These are phyloP conservation scores for Gonioctena quinquepunctata DNA, from an alignment of 1,140 invertebrate species.

Conservation along the genomic window DNA sequence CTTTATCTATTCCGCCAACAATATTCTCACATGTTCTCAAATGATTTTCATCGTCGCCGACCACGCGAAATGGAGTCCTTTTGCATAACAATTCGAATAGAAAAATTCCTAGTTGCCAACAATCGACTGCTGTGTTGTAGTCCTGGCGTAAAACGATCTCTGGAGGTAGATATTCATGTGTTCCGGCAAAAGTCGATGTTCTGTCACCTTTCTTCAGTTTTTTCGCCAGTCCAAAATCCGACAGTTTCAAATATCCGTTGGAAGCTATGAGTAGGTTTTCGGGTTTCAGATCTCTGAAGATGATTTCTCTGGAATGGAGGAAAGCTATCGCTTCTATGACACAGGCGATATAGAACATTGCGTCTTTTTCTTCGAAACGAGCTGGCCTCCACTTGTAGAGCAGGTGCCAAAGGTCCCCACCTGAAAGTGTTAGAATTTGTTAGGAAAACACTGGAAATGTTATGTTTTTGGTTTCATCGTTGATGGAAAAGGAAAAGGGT, in stretches of 20 bases:
- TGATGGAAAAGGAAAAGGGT: too few relatives aligned
- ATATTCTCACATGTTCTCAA: conserved; percentile 93
- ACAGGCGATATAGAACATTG: conserved; percentile 80
- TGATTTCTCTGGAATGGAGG: conserved; percentile 75
- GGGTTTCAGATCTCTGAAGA: conserved; percentile 94
- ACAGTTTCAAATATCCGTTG: conserved; percentile 90
- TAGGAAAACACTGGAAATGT: too few relatives aligned
- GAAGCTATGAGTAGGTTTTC: conserved; percentile 89
- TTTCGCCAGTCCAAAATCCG: conserved; percentile 97
- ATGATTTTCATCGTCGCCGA: conserved; percentile 82
- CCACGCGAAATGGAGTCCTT: conserved; percentile 82
- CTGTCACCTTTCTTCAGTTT: conserved; percentile 75
- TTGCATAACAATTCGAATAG: conserved; percentile 90
- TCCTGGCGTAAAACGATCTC: conserved; percentile 93
- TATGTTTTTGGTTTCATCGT: too few relatives aligned
- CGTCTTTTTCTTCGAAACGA: conserved; percentile 83
- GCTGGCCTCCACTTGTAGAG: conserved; percentile 67
- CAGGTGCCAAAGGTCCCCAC: conserved; percentile 97
- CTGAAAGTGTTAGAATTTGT: too few relatives aligned
- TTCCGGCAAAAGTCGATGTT: conserved; percentile 94
- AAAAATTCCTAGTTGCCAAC: conserved; percentile 91
- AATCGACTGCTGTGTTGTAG: conserved; percentile 90
- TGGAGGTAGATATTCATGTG: conserved; percentile 87
- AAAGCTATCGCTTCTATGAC: conserved; percentile 17
- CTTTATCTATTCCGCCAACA: conserved; percentile 83